These are phyloP conservation scores for Drosophila novamexicana DNA, from an alignment of 1,140 invertebrate genomes.

Conservation along the genomic window DNA sequence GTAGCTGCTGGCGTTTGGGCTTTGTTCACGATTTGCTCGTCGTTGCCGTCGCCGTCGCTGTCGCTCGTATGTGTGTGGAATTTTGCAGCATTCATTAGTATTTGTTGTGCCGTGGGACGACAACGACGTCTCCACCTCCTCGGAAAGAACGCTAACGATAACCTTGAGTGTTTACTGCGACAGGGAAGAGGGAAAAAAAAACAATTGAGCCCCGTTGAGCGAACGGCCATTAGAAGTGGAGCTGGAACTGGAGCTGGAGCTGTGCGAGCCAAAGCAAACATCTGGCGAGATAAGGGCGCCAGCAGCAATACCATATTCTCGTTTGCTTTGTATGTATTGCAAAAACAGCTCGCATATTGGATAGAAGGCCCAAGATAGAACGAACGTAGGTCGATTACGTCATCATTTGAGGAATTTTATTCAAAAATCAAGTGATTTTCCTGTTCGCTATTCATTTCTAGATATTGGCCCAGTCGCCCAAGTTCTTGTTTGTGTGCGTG, in stretches of 20 bases:
- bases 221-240: conserved; percentile 32
- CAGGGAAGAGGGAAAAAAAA: conserved; percentile 4
- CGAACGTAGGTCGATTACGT: conserved; percentile 73
- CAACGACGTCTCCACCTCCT: conserved; percentile 44
- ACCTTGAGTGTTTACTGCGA: conserved; percentile 41
- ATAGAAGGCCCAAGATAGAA: conserved; percentile 30
- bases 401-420: conserved; percentile 63
- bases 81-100: conserved; percentile 59
- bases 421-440: conserved; percentile 46
- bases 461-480: conserved; percentile 30
- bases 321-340: conserved; percentile 45
- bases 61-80: conserved; percentile 51
- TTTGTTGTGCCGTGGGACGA: conserved; percentile 55
- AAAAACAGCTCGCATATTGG: conserved; percentile 49
- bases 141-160: conserved; percentile 21
- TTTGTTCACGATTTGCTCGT: conserved; percentile 56
- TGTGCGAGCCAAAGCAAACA: conserved; percentile 53
- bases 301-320: conserved; percentile 5
- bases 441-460: conserved; percentile 40
- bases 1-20: conserved; percentile 41
- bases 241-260: conserved; percentile 35
- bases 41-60: conserved; percentile 16
- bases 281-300: conserved; percentile 72
- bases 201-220: conserved; percentile 31
- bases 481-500: conserved; percentile 19